Percentiles rank a stretch among this genome's conserved stretches.
phyloP scores from a whole-genome alignment of 1,140 invertebrate species.

The Nasonia longicornis region DNA sequence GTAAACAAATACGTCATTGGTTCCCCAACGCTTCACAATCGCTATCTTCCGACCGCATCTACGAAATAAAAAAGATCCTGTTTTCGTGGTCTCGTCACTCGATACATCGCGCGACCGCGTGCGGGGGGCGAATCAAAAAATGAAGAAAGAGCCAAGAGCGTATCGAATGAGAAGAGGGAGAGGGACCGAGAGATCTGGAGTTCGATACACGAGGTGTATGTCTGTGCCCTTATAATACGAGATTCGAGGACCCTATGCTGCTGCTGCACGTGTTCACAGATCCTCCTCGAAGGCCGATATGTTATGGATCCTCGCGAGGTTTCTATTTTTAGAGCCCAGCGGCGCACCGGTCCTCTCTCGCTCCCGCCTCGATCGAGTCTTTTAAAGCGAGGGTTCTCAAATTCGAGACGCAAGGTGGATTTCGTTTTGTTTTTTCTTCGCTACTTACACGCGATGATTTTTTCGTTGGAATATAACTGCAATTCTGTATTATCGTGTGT shows the following conservation, averaged over 20 bases:
- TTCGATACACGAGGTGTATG: slow-evolving; percentile 1
- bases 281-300: slow-evolving; percentile 20
- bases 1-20: background rate
- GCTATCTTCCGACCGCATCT: slow-evolving; percentile 11
- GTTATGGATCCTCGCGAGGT: slow-evolving; percentile 32
- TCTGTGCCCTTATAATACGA: slow-evolving; percentile 1
- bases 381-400: slow-evolving; percentile 25
- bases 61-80: slow-evolving; percentile 10
- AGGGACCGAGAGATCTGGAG: slow-evolving; percentile 17
- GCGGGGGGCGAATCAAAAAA: slow-evolving; percentile 19
- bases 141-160: background rate
- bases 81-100: slow-evolving; percentile 28
- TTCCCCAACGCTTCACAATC: background rate
- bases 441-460: background rate
- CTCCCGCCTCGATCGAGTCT: background rate
- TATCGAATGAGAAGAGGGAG: slow-evolving; percentile 24
- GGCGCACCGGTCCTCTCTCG: background rate
- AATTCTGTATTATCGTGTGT: too few species aligned
- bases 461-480: too few species aligned
- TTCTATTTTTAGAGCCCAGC: slow-evolving; percentile 38
- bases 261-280: slow-evolving; percentile 34
- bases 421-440: background rate
- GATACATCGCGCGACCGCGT: background rate
- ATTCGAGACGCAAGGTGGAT: background rate
- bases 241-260: background rate